A percentile compares a stretch with the other conserved stretches of the same genome.
Conservation (phyloP, 1,140 invertebrate genomes). For the Akabosia matsudoensis region DNA sequence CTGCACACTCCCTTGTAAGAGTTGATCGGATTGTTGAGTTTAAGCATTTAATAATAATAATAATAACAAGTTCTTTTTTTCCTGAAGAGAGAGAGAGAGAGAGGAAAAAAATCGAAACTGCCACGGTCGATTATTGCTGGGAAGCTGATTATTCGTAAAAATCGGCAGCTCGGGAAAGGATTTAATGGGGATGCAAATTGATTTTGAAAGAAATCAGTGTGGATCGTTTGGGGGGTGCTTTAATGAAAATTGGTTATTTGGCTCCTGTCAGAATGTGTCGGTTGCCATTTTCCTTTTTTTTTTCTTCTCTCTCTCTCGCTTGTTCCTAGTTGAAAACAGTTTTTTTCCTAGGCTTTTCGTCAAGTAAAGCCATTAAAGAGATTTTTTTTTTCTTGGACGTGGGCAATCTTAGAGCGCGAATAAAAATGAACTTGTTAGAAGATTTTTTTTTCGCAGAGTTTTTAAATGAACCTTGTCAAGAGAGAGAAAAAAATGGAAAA, state of each 20-base stretch:
- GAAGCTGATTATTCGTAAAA: background rate
- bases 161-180: background rate
- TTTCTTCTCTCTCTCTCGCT: constrained; percentile 10
- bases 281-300: constrained; percentile 10
- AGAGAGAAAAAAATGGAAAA: background rate
- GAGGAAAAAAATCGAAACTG: no score
- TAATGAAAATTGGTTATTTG: constrained; percentile 25
- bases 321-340: no score
- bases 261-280: constrained; percentile 21
- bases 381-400: background rate
- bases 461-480: background rate
- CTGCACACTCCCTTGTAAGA: background rate
- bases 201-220: constrained; percentile 22
- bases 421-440: constrained; percentile 14
- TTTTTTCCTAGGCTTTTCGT: constrained; percentile 19
- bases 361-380: background rate
- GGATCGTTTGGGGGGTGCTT: constrained; percentile 18
- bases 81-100: no score
- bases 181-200: constrained; percentile 25
- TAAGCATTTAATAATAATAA: constrained; percentile 20
- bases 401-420: background rate
- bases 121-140: background rate
- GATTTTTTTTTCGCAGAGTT: no score
- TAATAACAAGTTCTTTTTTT: background rate
- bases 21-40: constrained; percentile 8